Evolutionary conservation across 2,113 vertebrate genomes (phyloP), one percentile per base, ranked within the genome.

Genomic region (Dromiciops gliroides): DNA sequence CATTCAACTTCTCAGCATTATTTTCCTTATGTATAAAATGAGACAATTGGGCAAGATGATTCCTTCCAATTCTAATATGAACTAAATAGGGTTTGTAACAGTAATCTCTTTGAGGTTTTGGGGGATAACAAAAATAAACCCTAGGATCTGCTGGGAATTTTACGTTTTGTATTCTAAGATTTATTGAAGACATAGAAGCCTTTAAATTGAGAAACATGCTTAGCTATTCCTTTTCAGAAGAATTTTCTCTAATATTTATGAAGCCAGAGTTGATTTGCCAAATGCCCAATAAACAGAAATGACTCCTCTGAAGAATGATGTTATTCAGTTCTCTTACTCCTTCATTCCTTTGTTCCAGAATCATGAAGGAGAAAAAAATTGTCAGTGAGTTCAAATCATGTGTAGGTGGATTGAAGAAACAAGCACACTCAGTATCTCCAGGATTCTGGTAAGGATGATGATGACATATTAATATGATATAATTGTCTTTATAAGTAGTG

Each of bases 181-280:
- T 10, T 31, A 60, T 60, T 31, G 37, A 12, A 60, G n/a, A 44
- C 19, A 75, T 22, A 83, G 67, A 44, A 83, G 16, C 37, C 37
- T 44, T 95, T 92, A 50, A 92, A 94, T 51, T 95, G 67, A 89
- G 5, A 22, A 51, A 24, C 89, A 11, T 51, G 0, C 51, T 51
- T 90, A 23, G 0, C 1, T 95, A 83, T 83, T 93, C 10, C 8
- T 22, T 92, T 67, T 37, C 11, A 28, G 89, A 89, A 90, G 3
- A 90, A 90, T 51, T 94, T 56, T 49, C 51, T 92, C n/a, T 48
- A 16, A 90, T 48, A 24, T 50, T 95, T 67, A 95, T 83, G 75
- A 26, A 89, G 3, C 48, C 83, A 90, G 16, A 28, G 10, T 91
- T 91, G 9, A 92, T 89, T 92, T 93, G 10, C 51, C 90, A 52